phyloP scores from a whole-genome alignment of 2,113 vertebrate species.

The Lampris incognitus region DNA sequence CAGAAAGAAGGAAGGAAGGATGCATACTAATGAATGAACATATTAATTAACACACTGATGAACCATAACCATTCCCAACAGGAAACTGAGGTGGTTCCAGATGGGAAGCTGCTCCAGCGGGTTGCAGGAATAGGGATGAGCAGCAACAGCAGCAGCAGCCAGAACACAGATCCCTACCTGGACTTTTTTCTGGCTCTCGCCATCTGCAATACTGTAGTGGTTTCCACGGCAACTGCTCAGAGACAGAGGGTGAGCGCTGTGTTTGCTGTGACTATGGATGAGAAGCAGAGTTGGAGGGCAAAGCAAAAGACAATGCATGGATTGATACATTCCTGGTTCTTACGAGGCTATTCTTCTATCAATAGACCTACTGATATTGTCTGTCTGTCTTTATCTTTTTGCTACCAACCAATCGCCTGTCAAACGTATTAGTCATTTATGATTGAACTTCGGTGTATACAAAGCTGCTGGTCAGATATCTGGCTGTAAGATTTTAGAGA shows the following conservation, averaged over 20 bases:
- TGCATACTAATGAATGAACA: conserved; percentile 19
- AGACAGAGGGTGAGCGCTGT: conserved; percentile 87
- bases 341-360: background rate
- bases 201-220: conserved; percentile 97
- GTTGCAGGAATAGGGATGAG: conserved; percentile 77
- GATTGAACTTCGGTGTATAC: background rate
- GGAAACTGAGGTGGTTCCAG: conserved; percentile 93
- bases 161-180: conserved; percentile 78
- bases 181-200: conserved; percentile 95
- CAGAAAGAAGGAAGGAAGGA: background rate
- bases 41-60: conserved; percentile 53
- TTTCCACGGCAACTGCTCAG: conserved; percentile 90
- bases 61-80: conserved; percentile 64
- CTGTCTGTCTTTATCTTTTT: background rate
- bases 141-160: conserved; percentile 50
- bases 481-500: background rate
- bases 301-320: conserved; percentile 26
- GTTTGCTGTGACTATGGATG: conserved; percentile 47
- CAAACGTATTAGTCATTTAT: background rate
- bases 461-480: background rate
- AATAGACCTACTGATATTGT: conserved; percentile 7
- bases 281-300: conserved; percentile 52
- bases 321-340: conserved; percentile 19
- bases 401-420: background rate
- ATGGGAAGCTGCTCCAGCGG: conserved; percentile 86